Conservation (phyloP, 2,113 vertebrate genomes). For the Neomonachus schauinslandi region DNA sequence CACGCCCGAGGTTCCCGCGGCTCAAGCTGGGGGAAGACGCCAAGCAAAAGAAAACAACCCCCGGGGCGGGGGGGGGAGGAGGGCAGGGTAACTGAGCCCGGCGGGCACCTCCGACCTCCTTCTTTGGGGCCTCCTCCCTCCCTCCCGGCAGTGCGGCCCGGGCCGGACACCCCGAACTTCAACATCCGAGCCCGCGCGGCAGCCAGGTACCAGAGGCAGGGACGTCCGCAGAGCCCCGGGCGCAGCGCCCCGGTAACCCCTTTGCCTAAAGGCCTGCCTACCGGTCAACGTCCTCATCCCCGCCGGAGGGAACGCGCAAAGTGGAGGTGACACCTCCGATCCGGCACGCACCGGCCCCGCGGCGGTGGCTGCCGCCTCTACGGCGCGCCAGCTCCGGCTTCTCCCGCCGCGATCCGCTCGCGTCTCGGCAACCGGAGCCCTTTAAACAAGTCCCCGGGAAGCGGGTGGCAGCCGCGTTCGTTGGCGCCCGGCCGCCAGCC, state of each 20-base stretch:
- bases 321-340: conserved; percentile 64
- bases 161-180: conserved; percentile 64
- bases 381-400: not conserved
- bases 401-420: not conserved
- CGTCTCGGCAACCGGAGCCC: conserved; percentile 59
- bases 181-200: not conserved
- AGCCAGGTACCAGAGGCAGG: not conserved
- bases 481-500: conserved; percentile 48
- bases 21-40: conserved; percentile 12
- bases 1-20: not conserved
- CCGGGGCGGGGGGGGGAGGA: not conserved
- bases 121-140: not conserved
- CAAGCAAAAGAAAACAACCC: conserved; percentile 71
- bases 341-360: conserved; percentile 10
- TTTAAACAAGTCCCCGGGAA: conserved; percentile 62
- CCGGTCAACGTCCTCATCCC: not conserved
- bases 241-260: not conserved
- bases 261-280: conserved; percentile 55
- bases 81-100: not conserved
- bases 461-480: conserved; percentile 49
- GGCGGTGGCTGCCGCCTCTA: not conserved
- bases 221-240: not conserved
- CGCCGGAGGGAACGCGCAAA: conserved; percentile 16
- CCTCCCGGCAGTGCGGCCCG: not conserved
- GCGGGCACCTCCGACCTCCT: conserved; percentile 47